Evolutionary conservation across 2,888 invertebrate genomes (phyloP), one percentile per base, ranked within the genome.

Genomic region (Thera britannica): DNA sequence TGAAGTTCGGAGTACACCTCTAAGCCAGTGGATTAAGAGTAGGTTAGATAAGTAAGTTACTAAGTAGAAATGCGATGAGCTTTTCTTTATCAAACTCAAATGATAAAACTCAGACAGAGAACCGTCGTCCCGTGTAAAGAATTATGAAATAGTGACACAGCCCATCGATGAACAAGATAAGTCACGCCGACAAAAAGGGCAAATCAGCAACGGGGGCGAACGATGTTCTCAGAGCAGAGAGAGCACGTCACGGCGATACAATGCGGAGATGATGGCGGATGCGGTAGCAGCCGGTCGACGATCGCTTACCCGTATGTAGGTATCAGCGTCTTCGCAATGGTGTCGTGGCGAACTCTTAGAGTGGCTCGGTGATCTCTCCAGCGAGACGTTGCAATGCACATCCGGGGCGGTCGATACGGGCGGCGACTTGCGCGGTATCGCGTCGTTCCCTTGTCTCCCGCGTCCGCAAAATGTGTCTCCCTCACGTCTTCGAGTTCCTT

Each of bases 371-470:
- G 90, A 89, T 90, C 87, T 89, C 89, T 87, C 86, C 83, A 83
- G 71, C 86, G 82, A 58, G 60, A 84, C 83, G 87, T 86, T 83
- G 89, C 90, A 82, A 87, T 90, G 91, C 91, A 92, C 87, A 92
- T 90, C 92, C 92, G 92, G 90, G 87, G 85, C 90, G 92, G 92
- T 93, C 93, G 93, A 92, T 93, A 93, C 88, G 81, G 82, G 78
- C 83, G 83, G 80, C 89, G 92, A 92, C 89, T 91, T 93, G 92
- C 92, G 92, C 92, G 87, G 80, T 89, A 77, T 84, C 85, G 85
- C 77, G 83, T 82, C 85, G 82, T 80, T 7, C 84, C 85, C 86
- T 78, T 84, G 73, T 71, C 79, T 58, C 84, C 86, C 85, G 80
- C 88, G 54, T 81, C 81, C 71, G 61, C 78, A 67, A 62, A 76